Base-by-base conservation (phyloP, 1,140 invertebrate species). In the Drosophila melanica region DNA sequence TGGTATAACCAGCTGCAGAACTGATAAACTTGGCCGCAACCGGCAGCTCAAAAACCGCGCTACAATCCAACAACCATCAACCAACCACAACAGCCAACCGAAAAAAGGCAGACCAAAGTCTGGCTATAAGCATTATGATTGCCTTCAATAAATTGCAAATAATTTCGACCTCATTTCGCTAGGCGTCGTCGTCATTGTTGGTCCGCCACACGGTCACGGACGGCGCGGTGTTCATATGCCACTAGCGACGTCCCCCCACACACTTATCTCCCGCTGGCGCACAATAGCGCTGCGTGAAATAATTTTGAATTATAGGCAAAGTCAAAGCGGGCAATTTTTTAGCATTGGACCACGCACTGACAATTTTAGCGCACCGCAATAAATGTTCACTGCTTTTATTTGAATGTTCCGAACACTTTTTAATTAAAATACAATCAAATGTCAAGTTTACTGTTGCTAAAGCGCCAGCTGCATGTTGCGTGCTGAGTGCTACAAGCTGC, bases 351-450 rank as follows among this genome's bases (percentile, higher is more conserved):
- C 82, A 87, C 81, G 82, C 81, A 86, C 75, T 64, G 74, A 63
- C 59, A 73, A 59, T 77, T 81, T 86, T 77, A 63, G 77, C 75
- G 74, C 53, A 50, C 42, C 69, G 70, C 81, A 51, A 86, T 87
- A 86, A 82, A 87, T 86, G 87, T 87, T 67, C 59, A 64, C 54
- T 39, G 48, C 50, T 63, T 68, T 50, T 68, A 68, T 70, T 50
- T 62, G 50, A 79, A 57, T 64, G 69, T 74, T 89, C 69, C 69
- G 79, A 79, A 48, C 76, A 75, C 66, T 84, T 89, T 90, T 90
- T 90, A 90, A 90, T 90, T 90, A 90, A 90, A 90, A 81, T 79
- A 79, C 86, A 81, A 90, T 90, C 86, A 90, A 90, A 90, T 90
- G 86, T 90, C 86, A 90, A 90, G 86, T 90, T 90, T 90, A 90